Base-by-base conservation (phyloP, 2,113 vertebrate genomes). In the Dasyurus viverrinus region DNA sequence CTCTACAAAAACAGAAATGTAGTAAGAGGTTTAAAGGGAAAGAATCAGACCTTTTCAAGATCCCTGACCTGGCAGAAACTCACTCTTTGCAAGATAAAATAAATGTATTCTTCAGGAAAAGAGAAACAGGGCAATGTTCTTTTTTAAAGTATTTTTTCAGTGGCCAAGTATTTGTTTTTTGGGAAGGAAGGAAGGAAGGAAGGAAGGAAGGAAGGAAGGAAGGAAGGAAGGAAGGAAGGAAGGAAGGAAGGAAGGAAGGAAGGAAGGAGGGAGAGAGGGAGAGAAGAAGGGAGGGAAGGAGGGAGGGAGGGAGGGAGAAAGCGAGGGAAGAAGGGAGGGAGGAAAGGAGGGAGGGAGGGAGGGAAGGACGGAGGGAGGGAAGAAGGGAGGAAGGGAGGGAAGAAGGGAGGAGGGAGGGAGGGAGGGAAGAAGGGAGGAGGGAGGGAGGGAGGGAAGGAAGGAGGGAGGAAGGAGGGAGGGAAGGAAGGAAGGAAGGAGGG, bases 1-100 rank as follows among this genome's bases (percentile, higher is more conserved):
- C 89, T 96, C 95, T 96, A 94, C 50, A 91, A 89, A 95, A 97
- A 93, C 25, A 93, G 90, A 97, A 94, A 84, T 52, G 55, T 26
- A 68, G 36, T 93, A 90, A 93, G 89, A 95, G 57, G 90, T 92
- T 98, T 97, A 97, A 93, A 36, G 54, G 53, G 60, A 94, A 89
- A 96, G 53, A 53, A 52, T 53, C 23, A 47, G 52, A 89, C 23
- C 23, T 91, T 93, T 95, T 84, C 91, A 90, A 22, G 53, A 93
- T 25, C 94, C 0, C 54, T 8, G 0, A 89, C 93, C 68, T 42
- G 54, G 54, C 50, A 3, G 1, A 52, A 52, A 52, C 6, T 92
- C 91, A 26, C 27, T 90, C 94, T 92, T 53, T 52, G 16, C 36
- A 50, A 47, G 36, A 95, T 60, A 94, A 53, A 30, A 94, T 53